These are phyloP conservation scores for Jacana jacana DNA, from an alignment of 2,113 vertebrate genomes.

Conservation along the genomic window DNA sequence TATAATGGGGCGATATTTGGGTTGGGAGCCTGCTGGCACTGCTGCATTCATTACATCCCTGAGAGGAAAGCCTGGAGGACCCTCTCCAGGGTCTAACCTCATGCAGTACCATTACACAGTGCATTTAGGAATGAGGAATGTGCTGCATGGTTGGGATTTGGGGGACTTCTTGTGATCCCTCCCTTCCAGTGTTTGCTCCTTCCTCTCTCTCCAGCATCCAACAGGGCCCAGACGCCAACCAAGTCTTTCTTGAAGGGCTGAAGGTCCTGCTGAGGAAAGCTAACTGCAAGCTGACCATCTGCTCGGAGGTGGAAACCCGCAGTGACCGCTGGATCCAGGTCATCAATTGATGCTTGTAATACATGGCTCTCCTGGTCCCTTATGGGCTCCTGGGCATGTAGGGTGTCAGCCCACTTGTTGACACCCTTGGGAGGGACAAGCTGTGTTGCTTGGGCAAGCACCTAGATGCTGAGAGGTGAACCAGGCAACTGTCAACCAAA, in stretches of 20 bases:
- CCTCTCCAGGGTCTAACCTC: neutral
- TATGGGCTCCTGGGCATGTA: neutral
- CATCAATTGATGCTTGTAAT: neutral
- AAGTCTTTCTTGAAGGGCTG: conserved; percentile 79
- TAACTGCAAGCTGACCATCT: conserved; percentile 78
- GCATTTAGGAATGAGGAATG: neutral
- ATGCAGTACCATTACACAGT: neutral
- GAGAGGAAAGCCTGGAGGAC: neutral
- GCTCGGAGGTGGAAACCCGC: conserved; percentile 69
- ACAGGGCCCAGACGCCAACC: conserved; percentile 61
- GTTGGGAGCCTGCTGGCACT: neutral
- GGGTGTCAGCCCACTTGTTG: neutral
- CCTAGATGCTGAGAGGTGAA: neutral
- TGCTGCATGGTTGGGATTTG: rapidly evolving
- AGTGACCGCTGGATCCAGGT: conserved; percentile 97
- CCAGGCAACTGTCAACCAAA: neutral
- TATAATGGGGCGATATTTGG: neutral
- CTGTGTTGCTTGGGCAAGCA: neutral
- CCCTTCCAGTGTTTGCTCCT: rapidly evolving
- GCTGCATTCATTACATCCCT: neutral
- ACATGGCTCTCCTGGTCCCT: rapidly evolving
- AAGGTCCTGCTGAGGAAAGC: conserved; percentile 62
- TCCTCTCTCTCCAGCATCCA: conserved; percentile 58
- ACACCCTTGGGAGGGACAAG: neutral
- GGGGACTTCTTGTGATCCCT: rapidly evolving